Conservation (phyloP, 2,797 vertebrate species). For the Muraenolepis orangiensis region DNA sequence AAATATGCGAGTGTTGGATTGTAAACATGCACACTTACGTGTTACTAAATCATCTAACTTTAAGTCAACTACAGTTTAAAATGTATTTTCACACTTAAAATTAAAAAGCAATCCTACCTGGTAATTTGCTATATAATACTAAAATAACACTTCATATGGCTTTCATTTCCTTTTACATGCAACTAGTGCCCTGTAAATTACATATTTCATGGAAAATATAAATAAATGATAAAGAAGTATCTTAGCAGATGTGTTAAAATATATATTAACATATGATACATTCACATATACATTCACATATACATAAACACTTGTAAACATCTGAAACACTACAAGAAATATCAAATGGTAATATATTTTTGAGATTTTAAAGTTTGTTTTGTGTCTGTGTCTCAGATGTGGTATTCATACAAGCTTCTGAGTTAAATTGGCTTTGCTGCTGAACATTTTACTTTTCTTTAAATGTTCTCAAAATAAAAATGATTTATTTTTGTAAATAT, state of each 20-base stretch:
- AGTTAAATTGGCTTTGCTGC: conserved; percentile 13
- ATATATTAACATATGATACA: not conserved
- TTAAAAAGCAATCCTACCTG: conserved; percentile 1
- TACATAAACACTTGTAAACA: not conserved
- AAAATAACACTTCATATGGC: not conserved
- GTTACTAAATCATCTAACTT: not conserved
- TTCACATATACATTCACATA: not conserved
- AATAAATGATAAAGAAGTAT: not conserved
- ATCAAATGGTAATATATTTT: too few species aligned
- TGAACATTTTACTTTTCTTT: conserved; percentile 19
- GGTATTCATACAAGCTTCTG: conserved; percentile 13
- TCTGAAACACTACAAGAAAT: not conserved
- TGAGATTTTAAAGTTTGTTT: conserved; percentile 22
- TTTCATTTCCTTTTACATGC: not conserved
- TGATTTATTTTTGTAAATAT: conserved; percentile 64
- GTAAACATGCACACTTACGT: not conserved
- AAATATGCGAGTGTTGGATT: not conserved
- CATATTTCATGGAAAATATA: not conserved
- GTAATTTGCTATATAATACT: not conserved
- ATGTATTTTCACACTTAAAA: not conserved
- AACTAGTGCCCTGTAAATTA: not conserved
- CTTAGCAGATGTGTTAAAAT: not conserved
- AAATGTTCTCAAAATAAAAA: conserved; percentile 4
- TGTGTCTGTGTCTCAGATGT: conserved; percentile 19
- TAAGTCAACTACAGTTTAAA: not conserved